Base-by-base conservation (phyloP, 2,113 vertebrate genomes). In the Chloebia gouldiae region DNA sequence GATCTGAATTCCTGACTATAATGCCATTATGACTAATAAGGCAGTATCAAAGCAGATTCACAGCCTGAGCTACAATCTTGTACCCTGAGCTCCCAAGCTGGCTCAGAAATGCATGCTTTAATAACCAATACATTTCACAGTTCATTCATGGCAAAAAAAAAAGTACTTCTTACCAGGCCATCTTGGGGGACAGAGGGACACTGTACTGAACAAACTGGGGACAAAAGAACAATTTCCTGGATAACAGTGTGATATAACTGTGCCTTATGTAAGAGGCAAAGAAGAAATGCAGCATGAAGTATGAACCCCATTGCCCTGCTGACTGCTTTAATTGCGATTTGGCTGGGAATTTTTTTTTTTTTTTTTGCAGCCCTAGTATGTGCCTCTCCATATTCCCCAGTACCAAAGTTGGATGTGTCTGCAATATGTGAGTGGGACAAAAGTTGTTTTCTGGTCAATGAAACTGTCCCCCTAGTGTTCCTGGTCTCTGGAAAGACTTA, bases 21-120 rank as follows among this genome's bases (percentile, higher is more conserved):
- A 95, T 81, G 78, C 92, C 90, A 90, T 96, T 92, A 93, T 93
- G 92, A 93, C 82, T 95, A 95, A 95, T 95, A 92, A 96, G 78
- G 65, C 57, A 81, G 72, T 93, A 93, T 88, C 91, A 94, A 95
- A 95, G 93, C 75, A 93, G 80, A 57, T 71, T 90, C 94, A 89
- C 95, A 96, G 76, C 90, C 94, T 95, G 95, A 93, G 69, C 79
- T 96, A 68, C 78, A 94, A 57, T 95, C 95, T 95, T 93, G 88
- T 95, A 96, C 92, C 92, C 91, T 95, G 87, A 91, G 89, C 87
- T 94, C 82, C 89, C 92, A 90, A 73, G 83, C 94, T 94, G 93
- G 92, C 92, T 96, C 94, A 96, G 96, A 95, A 95, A 95, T 95
- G 86, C 93, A 95, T 79, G 77, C 96, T 93, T 77, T 95, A 95